Base-by-base conservation (phyloP, 2,113 vertebrate genomes). In the Phalacrocorax carbo region DNA sequence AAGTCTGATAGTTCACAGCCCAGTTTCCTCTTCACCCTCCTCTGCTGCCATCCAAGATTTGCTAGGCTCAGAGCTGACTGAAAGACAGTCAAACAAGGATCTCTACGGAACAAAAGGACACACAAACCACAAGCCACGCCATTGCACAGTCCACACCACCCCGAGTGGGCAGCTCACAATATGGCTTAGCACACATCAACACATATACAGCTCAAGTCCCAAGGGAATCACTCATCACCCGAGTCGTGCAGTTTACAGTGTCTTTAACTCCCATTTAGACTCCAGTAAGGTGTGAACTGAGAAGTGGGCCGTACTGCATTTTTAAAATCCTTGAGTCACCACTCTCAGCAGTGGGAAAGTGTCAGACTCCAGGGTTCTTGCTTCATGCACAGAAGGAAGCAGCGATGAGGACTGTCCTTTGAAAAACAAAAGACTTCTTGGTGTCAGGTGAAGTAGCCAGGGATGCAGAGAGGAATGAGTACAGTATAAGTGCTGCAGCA, bases 311-410 rank as follows among this genome's bases (percentile, higher is more conserved):
- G 92, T 40, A 48, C 80, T 65, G 36, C 84, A 93, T 95, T 96
- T 96, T 96, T 94, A 38, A 97, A 92, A 29, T 19, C 42, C 85
- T 96, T 97, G 95, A 96, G 94, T 96, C 96, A 97, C 70, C 0
- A 0, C 57, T 82, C 44, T 60, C 65, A 64, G 52, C 88, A 21
- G 52, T 16, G 2, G 73, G 89, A 72, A 96, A 65, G 90, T 95
- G 94, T 94, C 96, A 97, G 96, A 94, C 90, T 97, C 52, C 48
- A 52, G 72, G 57, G 80, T 79, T 92, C 66, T 75, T 68, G 72
- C 32, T 92, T 82, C 4, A 0, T 54, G 90, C 65, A 81, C 68
- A 92, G 86, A 83, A 94, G 55, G 18, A 10, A 96, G 48, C 1
- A 11, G 60, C 0, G 0, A 71, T 30, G 36, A 40, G 54, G 68